Evolutionary conservation across 2,888 invertebrate genomes (phyloP).

Genomic region (Stramonita haemastoma): DNA sequence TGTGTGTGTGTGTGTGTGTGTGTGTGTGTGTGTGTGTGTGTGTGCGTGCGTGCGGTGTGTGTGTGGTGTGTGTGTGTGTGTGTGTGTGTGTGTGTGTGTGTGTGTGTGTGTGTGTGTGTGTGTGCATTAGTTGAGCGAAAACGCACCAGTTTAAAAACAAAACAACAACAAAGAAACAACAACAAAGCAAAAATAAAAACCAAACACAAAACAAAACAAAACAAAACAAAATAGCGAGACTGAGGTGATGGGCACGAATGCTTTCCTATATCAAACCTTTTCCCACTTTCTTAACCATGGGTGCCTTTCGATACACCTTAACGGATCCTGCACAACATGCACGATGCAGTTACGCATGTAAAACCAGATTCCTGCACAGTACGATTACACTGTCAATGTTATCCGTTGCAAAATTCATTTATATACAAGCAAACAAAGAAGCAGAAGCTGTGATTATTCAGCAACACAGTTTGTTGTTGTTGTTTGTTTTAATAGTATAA

Average conservation of each 20-base stretch:
- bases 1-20: too few relatives aligned
- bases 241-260: not conserved
- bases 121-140: too few relatives aligned
- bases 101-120: too few relatives aligned
- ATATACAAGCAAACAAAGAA: not conserved
- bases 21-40: too few relatives aligned
- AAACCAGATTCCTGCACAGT: not conserved
- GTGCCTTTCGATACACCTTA: not conserved
- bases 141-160: too few relatives aligned
- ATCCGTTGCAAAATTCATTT: not conserved
- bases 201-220: too few relatives aligned
- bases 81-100: too few relatives aligned
- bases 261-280: not conserved
- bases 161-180: too few relatives aligned
- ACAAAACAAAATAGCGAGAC: not conserved
- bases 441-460: not conserved
- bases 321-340: too few relatives aligned
- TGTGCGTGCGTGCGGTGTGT: too few relatives aligned
- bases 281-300: not conserved
- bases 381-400: not conserved
- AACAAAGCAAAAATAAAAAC: too few relatives aligned
- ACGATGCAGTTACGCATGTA: not conserved
- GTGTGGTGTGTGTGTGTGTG: too few relatives aligned
- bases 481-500: not conserved
- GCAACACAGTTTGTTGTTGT: not conserved